Conservation (phyloP, 2,888 invertebrate species). For the Actias luna region DNA sequence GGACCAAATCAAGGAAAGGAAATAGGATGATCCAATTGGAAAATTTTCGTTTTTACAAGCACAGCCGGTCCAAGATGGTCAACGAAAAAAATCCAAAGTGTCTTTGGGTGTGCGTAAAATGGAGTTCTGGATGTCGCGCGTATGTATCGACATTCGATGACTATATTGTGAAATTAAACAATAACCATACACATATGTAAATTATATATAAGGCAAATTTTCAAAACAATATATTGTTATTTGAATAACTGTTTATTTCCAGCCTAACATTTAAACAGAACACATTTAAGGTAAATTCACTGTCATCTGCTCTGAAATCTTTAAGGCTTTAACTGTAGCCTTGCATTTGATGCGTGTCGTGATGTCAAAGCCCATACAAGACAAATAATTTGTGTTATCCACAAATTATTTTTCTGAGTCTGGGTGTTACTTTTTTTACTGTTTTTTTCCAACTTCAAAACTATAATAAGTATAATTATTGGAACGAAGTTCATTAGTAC, state of each 20-base stretch:
- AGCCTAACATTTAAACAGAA: no score
- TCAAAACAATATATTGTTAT: conserved; percentile 15
- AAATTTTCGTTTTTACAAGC: conserved; percentile 38
- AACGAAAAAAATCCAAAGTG: conserved; percentile 27
- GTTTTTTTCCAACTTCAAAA: no score
- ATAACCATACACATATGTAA: conserved; percentile 40
- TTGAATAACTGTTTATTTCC: not conserved
- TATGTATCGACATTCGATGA: conserved; percentile 13
- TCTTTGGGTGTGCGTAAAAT: conserved; percentile 44
- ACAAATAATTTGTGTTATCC: no score
- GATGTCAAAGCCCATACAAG: no score
- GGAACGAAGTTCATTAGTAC: no score
- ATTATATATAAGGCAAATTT: not conserved
- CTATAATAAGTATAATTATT: no score
- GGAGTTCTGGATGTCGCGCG: conserved; percentile 22
- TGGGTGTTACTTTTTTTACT: no score
- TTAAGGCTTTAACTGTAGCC: no score
- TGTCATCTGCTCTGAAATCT: no score
- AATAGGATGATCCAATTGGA: conserved; percentile 32
- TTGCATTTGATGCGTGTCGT: no score
- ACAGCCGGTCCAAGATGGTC: conserved; percentile 33
- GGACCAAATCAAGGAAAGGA: conserved; percentile 11
- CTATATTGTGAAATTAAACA: conserved; percentile 18
- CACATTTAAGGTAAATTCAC: no score
- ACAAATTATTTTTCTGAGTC: no score